Base-by-base conservation (phyloP, 2,888 invertebrate genomes). In the Chrysolina americana region DNA sequence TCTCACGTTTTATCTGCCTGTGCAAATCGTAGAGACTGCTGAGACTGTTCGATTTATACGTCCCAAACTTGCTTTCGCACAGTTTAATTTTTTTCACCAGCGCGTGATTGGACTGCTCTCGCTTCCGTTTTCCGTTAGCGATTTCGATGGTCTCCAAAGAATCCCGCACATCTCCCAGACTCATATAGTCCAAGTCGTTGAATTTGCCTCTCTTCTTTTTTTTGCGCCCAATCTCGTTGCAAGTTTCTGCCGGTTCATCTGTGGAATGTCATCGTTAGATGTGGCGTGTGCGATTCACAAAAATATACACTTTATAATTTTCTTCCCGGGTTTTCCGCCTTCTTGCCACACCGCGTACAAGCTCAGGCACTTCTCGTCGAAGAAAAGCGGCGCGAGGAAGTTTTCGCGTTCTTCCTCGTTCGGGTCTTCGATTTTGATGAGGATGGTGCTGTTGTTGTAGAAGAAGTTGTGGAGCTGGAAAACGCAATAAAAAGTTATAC, bases 311-410 rank as follows among this genome's bases (percentile, higher is more conserved):
- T 75, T 79, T 65, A 76, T 70, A 28, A 73, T 73, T 73, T 74
- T 75, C 64, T 21, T 73, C 15, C 19, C 70, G 0, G 69, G 8
- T 8, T 28, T 56, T 41, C 44, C 73, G 41, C 47, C 17, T 41
- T 75, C 75, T 23, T 82, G 76, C 76, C 80, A 78, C n/a, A 83
- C 79, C 23, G 66, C 78, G 62, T 75, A 75, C n/a, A 85, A 65
- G 71, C 83, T 83, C n/a, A 79, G 66, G 23, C 66, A 70, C 15
- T 75, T 74, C 47, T 80, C 81, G 66, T 85, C 85, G 69, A 86
- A 87, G 76, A 85, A 88, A 41, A 87, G 65, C 3, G 87, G 87
- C 5, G 83, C 79, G 36, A 88, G 84, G 71, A 87, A 88, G 1
- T 82, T 76, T 76, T 84, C 83, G 23, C 86, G 75, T 76, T 88